Evolutionary conservation across 2,797 vertebrate species (phyloP), one percentile per base, ranked within the genome.

Genomic region (Neoniphon sammara): DNA sequence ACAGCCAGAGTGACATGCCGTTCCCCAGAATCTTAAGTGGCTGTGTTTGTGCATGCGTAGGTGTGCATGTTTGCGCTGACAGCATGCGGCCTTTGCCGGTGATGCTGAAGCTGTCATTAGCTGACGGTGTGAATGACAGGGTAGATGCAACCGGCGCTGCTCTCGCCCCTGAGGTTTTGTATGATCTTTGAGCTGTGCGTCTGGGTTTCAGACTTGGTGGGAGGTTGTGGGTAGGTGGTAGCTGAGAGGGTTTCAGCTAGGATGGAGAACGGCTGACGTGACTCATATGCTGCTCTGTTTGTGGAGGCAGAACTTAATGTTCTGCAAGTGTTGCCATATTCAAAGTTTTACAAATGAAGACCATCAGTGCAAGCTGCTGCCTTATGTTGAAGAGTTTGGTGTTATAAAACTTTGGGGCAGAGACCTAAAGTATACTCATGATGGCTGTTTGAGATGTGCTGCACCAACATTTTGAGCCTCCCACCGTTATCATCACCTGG

Each of bases 41-140:
- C 77, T 44, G 31, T 42, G 46, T 78, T 71, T 67, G 56, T 83
- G 66, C 50, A 7, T 15, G 62, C 66, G 57, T 61, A 78, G 63
- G 62, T 20, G 64, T 49, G 75, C 50, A 44, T 73, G 66, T 62
- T 66, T 77, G 74, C 31, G 23, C 61, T 60, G 77, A 64, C 78
- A 72, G 70, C 57, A 67, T 64, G 52, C 23, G 47, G 56, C 50
- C 52, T 81, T 69, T 59, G 70, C 61, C 34, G 12, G 66, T 64
- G 68, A 72, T 27, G 77, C 74, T 63, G 62, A 76, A 71, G 65
- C 74, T 60, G 75, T 85, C 75, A 78, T 83, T 42, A 56, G 70
- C 73, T 72, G 66, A 64, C 23, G 17, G 20, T 57, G 69, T 66
- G 69, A 82, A 77, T 79, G 77, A 80, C 75, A 46, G 21, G 57